These are phyloP conservation scores for Leptopilina drosophilae DNA, from an alignment of 2,888 invertebrate species.

Conservation along the genomic window DNA sequence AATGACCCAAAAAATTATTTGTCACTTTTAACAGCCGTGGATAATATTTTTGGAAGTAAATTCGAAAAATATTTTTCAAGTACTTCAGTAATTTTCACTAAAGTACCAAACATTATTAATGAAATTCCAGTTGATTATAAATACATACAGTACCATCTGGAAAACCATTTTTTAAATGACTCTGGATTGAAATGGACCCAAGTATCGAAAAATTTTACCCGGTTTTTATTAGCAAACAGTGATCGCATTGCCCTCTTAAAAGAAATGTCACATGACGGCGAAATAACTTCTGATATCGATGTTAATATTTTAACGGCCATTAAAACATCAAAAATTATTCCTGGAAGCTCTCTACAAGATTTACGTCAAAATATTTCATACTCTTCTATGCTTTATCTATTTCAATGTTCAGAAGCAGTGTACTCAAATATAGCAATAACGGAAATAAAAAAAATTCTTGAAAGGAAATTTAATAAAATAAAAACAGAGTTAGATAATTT, in stretches of 20 bases:
- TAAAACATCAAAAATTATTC: background rate
- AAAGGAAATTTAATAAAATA: too few relatives aligned
- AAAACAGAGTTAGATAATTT: too few relatives aligned
- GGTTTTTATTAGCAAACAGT: background rate
- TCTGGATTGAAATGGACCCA: background rate
- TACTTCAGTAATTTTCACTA: conserved; percentile 28
- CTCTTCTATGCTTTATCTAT: too few relatives aligned
- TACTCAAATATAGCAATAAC: too few relatives aligned
- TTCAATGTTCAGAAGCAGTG: too few relatives aligned
- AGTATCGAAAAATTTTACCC: background rate
- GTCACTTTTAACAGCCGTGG: background rate
- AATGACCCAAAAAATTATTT: too few relatives aligned
- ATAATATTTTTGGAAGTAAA: background rate
- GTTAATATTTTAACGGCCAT: background rate
- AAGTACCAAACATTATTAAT: conserved; percentile 19
- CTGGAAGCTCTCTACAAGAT: background rate
- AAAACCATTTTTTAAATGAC: too few relatives aligned
- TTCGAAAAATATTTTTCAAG: background rate
- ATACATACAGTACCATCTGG: background rate
- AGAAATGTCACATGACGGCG: background rate
- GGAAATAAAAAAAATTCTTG: too few relatives aligned
- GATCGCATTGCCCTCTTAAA: conserved; percentile 19
- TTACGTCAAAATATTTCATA: background rate
- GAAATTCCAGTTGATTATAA: background rate
- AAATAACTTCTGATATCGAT: conserved; percentile 14